Evolutionary conservation across 2,113 vertebrate genomes (phyloP), one percentile per base, ranked within the genome.

Genomic region (Hemiprocne comata): DNA sequence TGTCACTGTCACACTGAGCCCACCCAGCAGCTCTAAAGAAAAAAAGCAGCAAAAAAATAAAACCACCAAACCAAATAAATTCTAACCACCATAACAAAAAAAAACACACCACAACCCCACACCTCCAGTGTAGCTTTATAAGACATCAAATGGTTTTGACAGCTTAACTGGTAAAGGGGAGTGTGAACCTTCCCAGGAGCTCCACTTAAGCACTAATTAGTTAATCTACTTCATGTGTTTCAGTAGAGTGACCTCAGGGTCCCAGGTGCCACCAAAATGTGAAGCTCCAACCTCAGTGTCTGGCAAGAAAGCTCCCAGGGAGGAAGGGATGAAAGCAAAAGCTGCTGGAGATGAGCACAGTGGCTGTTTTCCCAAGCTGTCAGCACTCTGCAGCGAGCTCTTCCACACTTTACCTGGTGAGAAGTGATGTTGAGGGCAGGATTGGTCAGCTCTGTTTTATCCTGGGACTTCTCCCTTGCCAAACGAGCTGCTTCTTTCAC

Each of bases 381-480:
- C 17, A 12, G 1, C 6, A 3, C 34, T 17, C 70, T 31, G 58
- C 53, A n/a, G 24, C 0, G 21, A 64, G 73, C 55, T 70, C 31
- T 19, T 36, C 81, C 61, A 18, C n/a, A 51, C 14, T n/a, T 98
- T 96, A 99, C 99, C 99, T 99, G 99, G 84, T 99, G 99, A n/a
- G 99, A 97, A 6, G 98, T 90, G 44, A 99, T 98, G 42, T 50
- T 98, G 26, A 99, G 98, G 15, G 98, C 99, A 0, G 99, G 98
- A 62, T 98, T 99, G 90, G 98, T 98, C 85, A 99, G 96, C 90
- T 99, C 99, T 21, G 98, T 99, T 51, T 99, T 99, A 91, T 99
- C 99, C 96, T 99, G 99, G 2, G 99, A 99, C 80, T 99, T 99
- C 87, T 99, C 99, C 69, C 99, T 97, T 0, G 98, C 98, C 95